Conservation (phyloP, 1,140 invertebrate genomes). For the Steinernema feltiae region DNA sequence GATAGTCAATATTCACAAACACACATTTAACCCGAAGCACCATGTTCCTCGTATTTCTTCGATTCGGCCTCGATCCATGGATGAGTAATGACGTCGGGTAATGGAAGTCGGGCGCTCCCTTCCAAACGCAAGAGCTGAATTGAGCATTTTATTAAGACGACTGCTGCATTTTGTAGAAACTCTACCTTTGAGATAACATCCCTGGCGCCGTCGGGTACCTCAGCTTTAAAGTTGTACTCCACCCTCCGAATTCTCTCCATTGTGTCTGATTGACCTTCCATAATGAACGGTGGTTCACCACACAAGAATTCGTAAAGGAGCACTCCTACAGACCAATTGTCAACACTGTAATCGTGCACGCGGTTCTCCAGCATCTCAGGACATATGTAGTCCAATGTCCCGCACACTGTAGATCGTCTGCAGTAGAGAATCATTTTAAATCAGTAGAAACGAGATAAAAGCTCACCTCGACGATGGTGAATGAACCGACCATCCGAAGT, state of each 20-base stretch:
- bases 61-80: background rate
- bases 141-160: background rate
- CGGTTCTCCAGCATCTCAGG: constrained; percentile 8
- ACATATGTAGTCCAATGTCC: background rate
- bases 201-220: background rate
- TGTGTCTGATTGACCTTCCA: background rate
- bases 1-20: too few relatives aligned
- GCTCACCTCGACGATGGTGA: background rate
- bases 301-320: background rate
- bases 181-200: background rate
- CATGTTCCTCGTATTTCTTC: background rate
- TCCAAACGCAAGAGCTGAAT: background rate
- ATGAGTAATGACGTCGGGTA: background rate
- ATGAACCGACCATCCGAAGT: constrained; percentile 60
- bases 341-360: background rate
- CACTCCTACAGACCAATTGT: background rate
- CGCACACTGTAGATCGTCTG: background rate
- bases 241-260: background rate
- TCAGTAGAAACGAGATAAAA: background rate
- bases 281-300: background rate
- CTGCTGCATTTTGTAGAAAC: background rate
- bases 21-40: too few relatives aligned
- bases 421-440: background rate
- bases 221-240: background rate
- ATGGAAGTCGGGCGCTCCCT: background rate